Evolutionary conservation across 2,113 vertebrate species (phyloP), one percentile per base, ranked within the genome.

Genomic region (Oncorhynchus masou): DNA sequence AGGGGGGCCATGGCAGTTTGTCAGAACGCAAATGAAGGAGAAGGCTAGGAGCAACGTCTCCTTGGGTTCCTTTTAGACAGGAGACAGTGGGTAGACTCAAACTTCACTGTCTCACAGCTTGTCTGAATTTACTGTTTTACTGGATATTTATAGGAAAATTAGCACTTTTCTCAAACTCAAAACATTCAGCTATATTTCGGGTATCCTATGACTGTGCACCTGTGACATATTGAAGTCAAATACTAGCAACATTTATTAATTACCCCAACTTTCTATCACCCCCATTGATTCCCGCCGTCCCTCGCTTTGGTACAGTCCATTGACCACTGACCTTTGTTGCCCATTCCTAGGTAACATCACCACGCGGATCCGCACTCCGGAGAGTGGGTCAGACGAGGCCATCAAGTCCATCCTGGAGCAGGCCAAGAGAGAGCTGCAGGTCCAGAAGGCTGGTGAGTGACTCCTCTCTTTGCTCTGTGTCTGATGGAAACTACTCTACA

Each of bases 341-440:
- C 83, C 84, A 69, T 87, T 86, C 49, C 0, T 91, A 97, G 96
- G 96, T 86, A 96, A 95, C 84, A 97, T 97, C 92, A 97, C 96
- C 78, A 96, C 95, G 7, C 87, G 95, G 68, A 96, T 96, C 90
- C 94, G 95, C 84, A 94, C 94, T 75, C 90, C 95, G 0, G 96
- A 97, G 87, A 91, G 93, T 3, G 92, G 94, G 85, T 96, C 95
- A 12, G 96, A 96, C 29, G 95, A 97, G 88, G 95, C 95, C 73
- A 96, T 96, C 91, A 96, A 95, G 91, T 96, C 95, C 83, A 95
- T 96, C 87, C 91, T 97, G 0, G 95, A 96, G 71, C 95, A 96
- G 91, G 95, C 95, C 85, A 96, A 95, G 91, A 92, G 95, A 89
- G 96, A 96, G 90, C 93, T 96, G 77, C 95, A 96, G 88, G 95